A percentile compares a stretch with the other conserved stretches of the same genome.
These are phyloP conservation scores for Drosophila greeni DNA, from an alignment of 2,888 invertebrate genomes.

Conservation along the genomic window DNA sequence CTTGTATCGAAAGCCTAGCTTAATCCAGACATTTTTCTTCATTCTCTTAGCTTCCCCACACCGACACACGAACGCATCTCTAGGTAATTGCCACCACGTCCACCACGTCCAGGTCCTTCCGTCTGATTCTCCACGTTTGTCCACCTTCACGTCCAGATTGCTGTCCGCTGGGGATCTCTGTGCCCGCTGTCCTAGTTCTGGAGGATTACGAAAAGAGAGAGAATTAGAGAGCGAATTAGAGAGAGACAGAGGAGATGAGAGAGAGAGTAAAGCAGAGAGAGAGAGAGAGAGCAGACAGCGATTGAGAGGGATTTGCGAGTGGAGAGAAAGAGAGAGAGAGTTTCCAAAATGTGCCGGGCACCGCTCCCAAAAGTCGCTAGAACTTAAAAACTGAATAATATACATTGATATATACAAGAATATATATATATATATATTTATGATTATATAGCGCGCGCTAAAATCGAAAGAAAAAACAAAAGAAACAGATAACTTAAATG, in stretches of 20 bases:
- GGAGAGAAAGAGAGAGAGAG: slow-evolving; percentile 25
- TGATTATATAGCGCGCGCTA: slow-evolving; percentile 39
- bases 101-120: slow-evolving; percentile 4
- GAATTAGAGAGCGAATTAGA: too few relatives aligned
- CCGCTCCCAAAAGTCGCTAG: slow-evolving; percentile 50
- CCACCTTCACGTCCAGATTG: background rate
- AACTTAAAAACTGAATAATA: slow-evolving; percentile 44
- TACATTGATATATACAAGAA: slow-evolving; percentile 37
- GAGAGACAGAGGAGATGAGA: background rate
- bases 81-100: slow-evolving; percentile 22
- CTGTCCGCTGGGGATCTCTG: background rate
- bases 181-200: background rate
- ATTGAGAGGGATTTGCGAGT: slow-evolving; percentile 1
- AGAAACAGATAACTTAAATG: slow-evolving; percentile 21
- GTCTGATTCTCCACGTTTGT: slow-evolving; percentile 11
- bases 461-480: slow-evolving; percentile 16
- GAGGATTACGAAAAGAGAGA: background rate
- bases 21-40: slow-evolving; percentile 29
- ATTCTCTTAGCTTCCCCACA: slow-evolving; percentile 5
- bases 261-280: background rate
- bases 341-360: slow-evolving; percentile 40
- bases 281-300: slow-evolving; percentile 11
- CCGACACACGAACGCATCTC: slow-evolving; percentile 2
- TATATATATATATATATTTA: slow-evolving; percentile 37
- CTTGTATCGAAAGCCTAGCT: slow-evolving; percentile 39